Conservation (phyloP, 2,888 invertebrate genomes). For the Cheiracanthium punctorium region DNA sequence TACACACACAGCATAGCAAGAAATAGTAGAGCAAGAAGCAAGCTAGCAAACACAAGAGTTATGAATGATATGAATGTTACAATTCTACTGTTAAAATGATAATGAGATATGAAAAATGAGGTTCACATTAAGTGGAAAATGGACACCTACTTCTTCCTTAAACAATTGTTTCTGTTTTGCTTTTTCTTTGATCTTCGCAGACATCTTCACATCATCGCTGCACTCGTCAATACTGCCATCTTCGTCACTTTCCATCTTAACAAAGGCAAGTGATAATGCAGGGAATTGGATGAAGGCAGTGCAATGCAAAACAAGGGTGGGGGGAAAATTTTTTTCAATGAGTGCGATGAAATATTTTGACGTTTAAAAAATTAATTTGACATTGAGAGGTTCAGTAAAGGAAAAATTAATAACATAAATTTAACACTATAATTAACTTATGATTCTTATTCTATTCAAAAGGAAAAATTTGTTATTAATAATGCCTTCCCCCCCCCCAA, state of each 20-base stretch:
- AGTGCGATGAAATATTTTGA: slow-evolving; percentile 31
- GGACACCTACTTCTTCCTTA: slow-evolving; percentile 65
- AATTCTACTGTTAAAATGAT: neutral
- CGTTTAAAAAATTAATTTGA: neutral
- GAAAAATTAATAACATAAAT: neutral
- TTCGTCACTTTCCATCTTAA: slow-evolving; percentile 49
- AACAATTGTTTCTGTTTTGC: slow-evolving; percentile 42
- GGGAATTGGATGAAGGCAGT: slow-evolving; percentile 46
- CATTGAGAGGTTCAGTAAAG: slow-evolving; percentile 67
- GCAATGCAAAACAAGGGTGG: slow-evolving; percentile 45
- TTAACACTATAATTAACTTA: no score
- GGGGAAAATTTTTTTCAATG: slow-evolving; percentile 51
- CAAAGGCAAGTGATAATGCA: slow-evolving; percentile 28
- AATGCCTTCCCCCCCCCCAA: no score
- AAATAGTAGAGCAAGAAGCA: neutral
- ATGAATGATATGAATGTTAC: neutral
- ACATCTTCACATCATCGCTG: slow-evolving; percentile 26
- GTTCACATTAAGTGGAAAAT: slow-evolving; percentile 29
- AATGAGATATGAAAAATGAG: slow-evolving; percentile 5
- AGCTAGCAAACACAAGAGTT: neutral
- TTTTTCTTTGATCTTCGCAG: slow-evolving; percentile 29
- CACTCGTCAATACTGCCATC: slow-evolving; percentile 20
- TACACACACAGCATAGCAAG: neutral
- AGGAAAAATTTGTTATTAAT: no score
- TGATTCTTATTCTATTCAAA: no score